Evolutionary conservation across 2,888 invertebrate species (phyloP), one percentile per base, ranked within the genome.

Genomic region (Criorhina ranunculi): DNA sequence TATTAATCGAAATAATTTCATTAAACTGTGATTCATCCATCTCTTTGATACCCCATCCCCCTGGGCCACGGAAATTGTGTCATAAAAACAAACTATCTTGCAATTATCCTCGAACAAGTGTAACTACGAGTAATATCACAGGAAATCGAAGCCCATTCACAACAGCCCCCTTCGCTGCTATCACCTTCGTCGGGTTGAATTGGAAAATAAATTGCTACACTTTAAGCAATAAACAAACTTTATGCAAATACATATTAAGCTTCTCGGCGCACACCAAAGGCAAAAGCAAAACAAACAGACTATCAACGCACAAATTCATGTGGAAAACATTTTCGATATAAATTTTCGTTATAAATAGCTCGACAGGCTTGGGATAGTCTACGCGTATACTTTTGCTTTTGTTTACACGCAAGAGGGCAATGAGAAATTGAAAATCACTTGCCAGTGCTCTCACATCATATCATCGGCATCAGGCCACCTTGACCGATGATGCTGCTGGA

Each of bases 401-500:
- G 77, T 77, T 82, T 82, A 82, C 81, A 81, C 69, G 62, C 77
- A 59, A 62, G 44, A 62, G 64, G 59, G 66, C 15, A 77, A 82
- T 77, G 77, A 66, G 66, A 82, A 72, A 72, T 77, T 72, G 44
- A 76, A 82, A 72, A 77, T 67, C 82, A 72, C 77, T 76, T 70
- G 24, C 62, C 66, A 24, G 57, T 51, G 57, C 51, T 77, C 46
- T 66, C 64, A 24, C 60, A 80, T 80, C 62, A 37, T 57, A 76
- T 67, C 76, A 59, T 35, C 12, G 66, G 33, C 66, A 59, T 72
- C 70, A 46, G 19, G 33, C 66, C 77, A 82, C 82, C 82, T 82
- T 82, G 82, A 82, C 82, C 82, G 82, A 57, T 70, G 76, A 69
- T 76, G 80, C 57, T 49, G 40, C 37, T 35, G 59, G 42, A 55